phyloP scores from a whole-genome alignment of 2,888 invertebrate species.

The Vandiemenella viatica region DNA sequence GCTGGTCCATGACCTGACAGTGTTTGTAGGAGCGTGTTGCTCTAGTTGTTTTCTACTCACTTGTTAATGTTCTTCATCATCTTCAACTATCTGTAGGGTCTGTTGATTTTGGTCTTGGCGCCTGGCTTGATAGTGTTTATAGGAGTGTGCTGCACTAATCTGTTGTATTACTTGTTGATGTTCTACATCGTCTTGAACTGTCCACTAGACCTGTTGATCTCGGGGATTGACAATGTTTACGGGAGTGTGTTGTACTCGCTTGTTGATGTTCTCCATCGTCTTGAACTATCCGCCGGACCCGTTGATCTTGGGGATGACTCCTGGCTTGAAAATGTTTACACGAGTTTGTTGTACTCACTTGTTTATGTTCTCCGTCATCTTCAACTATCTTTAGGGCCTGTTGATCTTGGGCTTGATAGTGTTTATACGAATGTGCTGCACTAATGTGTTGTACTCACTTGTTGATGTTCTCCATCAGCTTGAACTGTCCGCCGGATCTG shows the following conservation, averaged over 20 bases:
- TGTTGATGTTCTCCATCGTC: constrained; percentile 98
- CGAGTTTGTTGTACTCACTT: too few species aligned
- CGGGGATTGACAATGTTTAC: constrained; percentile 84
- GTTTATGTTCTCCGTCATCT: too few species aligned
- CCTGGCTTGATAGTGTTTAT: constrained; percentile 85
- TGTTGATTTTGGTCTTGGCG: constrained; percentile 90
- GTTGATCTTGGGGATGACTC: constrained; percentile 80
- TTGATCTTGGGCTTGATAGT: constrained; percentile 85
- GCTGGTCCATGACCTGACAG: too few species aligned
- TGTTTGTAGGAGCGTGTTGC: too few species aligned
- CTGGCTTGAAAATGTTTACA: too few species aligned
- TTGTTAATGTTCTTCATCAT: too few species aligned
- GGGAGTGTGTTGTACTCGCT: constrained; percentile 47
- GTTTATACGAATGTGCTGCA: constrained; percentile 63
- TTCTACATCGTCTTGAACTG: too few species aligned
- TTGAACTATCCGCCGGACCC: constrained; percentile 93
- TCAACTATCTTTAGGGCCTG: constrained; percentile 80
- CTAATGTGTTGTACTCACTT: constrained; percentile 61
- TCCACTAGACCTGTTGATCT: constrained; percentile 85
- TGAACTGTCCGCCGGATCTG: constrained; percentile 90
- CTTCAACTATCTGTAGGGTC: constrained; percentile 82
- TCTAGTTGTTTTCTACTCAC: too few species aligned
- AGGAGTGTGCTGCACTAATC: constrained; percentile 35
- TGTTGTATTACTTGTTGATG: constrained; percentile 84
- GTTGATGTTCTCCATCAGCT: constrained; percentile 99